These are phyloP conservation scores for Halisarca cf. caerulea DNA, from an alignment of 37 sponge, comb jelly and placozoan species.

Conservation along the genomic window DNA sequence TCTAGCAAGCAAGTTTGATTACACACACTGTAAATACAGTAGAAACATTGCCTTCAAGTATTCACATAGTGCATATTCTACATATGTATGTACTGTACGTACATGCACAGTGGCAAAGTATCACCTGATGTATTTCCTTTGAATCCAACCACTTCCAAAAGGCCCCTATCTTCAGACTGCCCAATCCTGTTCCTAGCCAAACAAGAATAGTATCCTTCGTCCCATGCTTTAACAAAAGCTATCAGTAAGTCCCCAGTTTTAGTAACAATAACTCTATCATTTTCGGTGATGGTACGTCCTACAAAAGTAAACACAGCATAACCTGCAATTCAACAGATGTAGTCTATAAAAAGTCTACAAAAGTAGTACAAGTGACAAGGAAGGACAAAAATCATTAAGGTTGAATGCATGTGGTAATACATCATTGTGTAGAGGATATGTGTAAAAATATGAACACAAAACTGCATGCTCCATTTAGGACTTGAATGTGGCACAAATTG, in stretches of 20 bases:
- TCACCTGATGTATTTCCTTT: constrained; percentile 22
- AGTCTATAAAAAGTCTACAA: no score
- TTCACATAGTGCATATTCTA: no score
- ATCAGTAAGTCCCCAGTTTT: not conserved
- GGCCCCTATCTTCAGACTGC: not conserved
- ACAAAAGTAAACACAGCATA: no score
- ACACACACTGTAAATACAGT: not conserved
- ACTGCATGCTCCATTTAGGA: no score
- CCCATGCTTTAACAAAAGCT: not conserved
- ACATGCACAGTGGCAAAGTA: not conserved
- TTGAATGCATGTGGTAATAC: no score
- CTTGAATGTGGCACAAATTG: no score
- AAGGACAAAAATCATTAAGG: no score
- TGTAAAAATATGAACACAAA: no score
- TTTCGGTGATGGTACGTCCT: not conserved
- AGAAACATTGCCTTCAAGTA: not conserved
- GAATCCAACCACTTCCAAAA: constrained; percentile 1
- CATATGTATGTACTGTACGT: not conserved
- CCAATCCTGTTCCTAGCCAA: not conserved
- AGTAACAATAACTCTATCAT: constrained; percentile 4
- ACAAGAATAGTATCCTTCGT: constrained; percentile 6
- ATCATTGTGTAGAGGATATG: no score
- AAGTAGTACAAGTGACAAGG: no score
- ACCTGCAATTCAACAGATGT: no score
- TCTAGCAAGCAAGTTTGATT: not conserved